These are phyloP conservation scores for Idris sp. DNA, from an alignment of 1,140 invertebrate species.

Conservation along the genomic window DNA sequence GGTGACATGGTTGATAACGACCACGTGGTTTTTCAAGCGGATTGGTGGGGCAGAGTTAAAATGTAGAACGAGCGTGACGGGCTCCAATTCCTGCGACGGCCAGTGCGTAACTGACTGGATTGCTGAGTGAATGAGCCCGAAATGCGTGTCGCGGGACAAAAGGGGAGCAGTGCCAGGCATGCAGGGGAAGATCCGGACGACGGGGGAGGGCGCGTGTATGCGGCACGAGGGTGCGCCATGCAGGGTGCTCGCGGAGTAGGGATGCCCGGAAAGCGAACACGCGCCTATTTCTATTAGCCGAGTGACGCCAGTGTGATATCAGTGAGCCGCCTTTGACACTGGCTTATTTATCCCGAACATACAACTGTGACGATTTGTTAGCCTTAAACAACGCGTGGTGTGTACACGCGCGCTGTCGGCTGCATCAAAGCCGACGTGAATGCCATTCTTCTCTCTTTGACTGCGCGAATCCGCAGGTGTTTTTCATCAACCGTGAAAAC, in stretches of 20 bases:
- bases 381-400: slow-evolving; percentile 66
- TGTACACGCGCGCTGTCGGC: slow-evolving; percentile 56
- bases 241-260: slow-evolving; percentile 60
- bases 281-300: slow-evolving; percentile 77
- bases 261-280: slow-evolving; percentile 67
- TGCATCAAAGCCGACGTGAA: slow-evolving; percentile 62
- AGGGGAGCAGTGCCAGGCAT: slow-evolving; percentile 74
- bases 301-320: slow-evolving; percentile 72
- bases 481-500: slow-evolving; percentile 30
- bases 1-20: too few relatives aligned
- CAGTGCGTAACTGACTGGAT: slow-evolving; percentile 77
- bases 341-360: slow-evolving; percentile 68
- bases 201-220: slow-evolving; percentile 63
- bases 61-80: not conserved
- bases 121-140: slow-evolving; percentile 72
- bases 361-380: slow-evolving; percentile 70
- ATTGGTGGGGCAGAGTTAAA: slow-evolving; percentile 17
- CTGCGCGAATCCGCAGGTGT: slow-evolving; percentile 23
- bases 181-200: slow-evolving; percentile 74
- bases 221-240: slow-evolving; percentile 63
- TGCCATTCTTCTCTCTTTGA: slow-evolving; percentile 22
- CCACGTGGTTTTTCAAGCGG: too few relatives aligned
- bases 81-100: slow-evolving; percentile 73
- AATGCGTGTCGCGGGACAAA: slow-evolving; percentile 75
- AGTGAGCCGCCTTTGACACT: slow-evolving; percentile 58